These are phyloP conservation scores for Drosophila persimilis DNA, from an alignment of 1,140 invertebrate species.

Conservation along the genomic window DNA sequence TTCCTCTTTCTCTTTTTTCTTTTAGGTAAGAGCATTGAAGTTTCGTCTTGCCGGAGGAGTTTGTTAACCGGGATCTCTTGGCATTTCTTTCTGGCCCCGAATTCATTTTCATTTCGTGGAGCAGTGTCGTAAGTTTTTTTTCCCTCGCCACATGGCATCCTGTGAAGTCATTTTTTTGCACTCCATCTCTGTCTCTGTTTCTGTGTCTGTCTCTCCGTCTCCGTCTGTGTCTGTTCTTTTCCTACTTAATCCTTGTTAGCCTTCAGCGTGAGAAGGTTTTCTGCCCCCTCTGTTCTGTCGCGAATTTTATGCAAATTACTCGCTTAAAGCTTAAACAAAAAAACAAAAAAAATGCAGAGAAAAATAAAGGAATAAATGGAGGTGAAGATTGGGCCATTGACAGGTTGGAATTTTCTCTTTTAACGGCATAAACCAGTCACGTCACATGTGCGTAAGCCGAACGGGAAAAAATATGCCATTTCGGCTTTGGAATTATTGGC, in stretches of 20 bases:
- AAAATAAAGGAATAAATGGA: background rate
- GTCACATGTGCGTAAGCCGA: constrained; percentile 39
- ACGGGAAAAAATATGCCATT: constrained; percentile 32
- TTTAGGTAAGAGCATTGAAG: background rate
- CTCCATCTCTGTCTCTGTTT: constrained; percentile 9
- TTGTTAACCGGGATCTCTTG: background rate
- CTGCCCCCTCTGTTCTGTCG: constrained; percentile 33
- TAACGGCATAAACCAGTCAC: constrained; percentile 40
- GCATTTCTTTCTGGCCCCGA: constrained; percentile 28
- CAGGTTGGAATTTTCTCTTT: constrained; percentile 14
- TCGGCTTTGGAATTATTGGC: constrained; percentile 44
- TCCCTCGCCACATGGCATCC: constrained; percentile 41
- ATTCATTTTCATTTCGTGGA: constrained; percentile 49
- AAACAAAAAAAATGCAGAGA: constrained; percentile 20
- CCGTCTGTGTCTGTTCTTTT: constrained; percentile 9
- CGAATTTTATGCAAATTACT: constrained; percentile 70
- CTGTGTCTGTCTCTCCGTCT: background rate
- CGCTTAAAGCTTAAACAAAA: constrained; percentile 48
- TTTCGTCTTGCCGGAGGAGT: background rate
- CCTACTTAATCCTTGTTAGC: constrained; percentile 66
- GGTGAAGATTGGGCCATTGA: constrained; percentile 39
- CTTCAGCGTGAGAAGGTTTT: constrained; percentile 43
- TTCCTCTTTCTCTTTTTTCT: constrained; percentile 9
- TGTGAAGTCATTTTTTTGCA: constrained; percentile 35
- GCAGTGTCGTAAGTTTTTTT: constrained; percentile 30